Conservation (phyloP, 2,113 vertebrate genomes). For the Chaetorhynchus papuensis region DNA sequence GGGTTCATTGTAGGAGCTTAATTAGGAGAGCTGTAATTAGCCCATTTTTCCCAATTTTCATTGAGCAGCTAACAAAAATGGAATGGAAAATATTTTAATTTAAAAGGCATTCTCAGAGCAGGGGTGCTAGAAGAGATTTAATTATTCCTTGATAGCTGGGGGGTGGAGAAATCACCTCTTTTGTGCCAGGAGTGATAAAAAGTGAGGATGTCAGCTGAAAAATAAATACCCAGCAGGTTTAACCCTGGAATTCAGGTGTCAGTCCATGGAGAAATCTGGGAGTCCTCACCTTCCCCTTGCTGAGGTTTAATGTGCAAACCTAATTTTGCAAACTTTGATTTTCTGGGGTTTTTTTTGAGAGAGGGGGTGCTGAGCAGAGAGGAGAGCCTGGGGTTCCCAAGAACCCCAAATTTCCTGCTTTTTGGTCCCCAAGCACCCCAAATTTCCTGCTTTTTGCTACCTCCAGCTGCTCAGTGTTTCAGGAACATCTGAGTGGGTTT, state of each 20-base stretch:
- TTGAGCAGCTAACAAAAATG: conserved; percentile 43
- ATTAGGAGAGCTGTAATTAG: conserved; percentile 65
- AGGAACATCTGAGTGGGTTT: neutral
- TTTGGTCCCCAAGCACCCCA: too few species aligned
- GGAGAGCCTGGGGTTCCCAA: neutral
- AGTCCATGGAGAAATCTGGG: accelerated
- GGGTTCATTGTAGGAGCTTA: conserved; percentile 62
- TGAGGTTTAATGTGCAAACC: neutral
- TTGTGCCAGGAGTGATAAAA: neutral
- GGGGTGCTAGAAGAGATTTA: neutral
- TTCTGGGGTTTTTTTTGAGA: neutral
- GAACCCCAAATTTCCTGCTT: neutral
- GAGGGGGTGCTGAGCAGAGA: accelerated
- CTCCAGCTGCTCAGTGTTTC: neutral
- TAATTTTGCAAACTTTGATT: neutral
- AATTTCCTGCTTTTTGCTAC: neutral
- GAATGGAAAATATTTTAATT: conserved; percentile 33
- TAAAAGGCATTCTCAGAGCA: neutral
- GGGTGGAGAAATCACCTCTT: conserved; percentile 3
- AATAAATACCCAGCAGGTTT: neutral
- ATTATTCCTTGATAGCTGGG: conserved; percentile 8
- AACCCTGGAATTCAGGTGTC: neutral
- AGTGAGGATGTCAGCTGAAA: neutral
- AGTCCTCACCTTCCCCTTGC: neutral
- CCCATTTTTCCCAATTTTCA: conserved; percentile 23